Evolutionary conservation across 2,113 vertebrate genomes (phyloP), one percentile per base, ranked within the genome.

Genomic region (Ophiodon elongatus): DNA sequence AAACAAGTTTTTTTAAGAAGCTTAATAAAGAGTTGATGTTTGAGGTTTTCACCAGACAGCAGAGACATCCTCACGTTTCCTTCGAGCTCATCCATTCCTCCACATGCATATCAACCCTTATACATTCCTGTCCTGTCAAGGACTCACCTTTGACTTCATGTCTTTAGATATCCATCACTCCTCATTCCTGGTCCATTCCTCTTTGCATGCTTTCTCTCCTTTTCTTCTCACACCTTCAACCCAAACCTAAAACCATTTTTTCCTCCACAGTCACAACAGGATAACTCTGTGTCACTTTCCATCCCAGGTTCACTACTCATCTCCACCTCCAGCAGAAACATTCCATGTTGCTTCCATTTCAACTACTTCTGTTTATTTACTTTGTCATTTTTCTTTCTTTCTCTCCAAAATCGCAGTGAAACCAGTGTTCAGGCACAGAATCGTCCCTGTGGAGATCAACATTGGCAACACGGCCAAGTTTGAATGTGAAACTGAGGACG

Each of bases 401-500:
- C 66, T 66, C 52, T 50, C 27, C 65, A 37, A 2, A 31, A 43
- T 71, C 3, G 2, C 88, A 97, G 97, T 95, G 83, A 96, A 96
- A 73, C 98, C 98, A 0, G 96, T 98, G 82, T 96, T 99, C 92
- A 97, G 94, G 82, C 96, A 94, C 79, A 96, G 95, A 79, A 94
- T 98, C 0, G 94, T 95, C 64, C 90, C 97, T 0, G 41, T 97
- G 92, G 97, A 99, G 77, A 95, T 97, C 63, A 97, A 95, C 37
- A 92, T 97, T 68, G 98, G 97, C 65, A 94, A 94, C 5, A 62
- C 90, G 9, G 97, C 96, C 87, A 97, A 95, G 87, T 99, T 99
- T 89, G 97, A 97, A 81, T 99, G 98, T 92, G 98, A 99, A 85
- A 96, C 95, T 47, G 96, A 97, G 60, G 96, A 96, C 6, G 95